Base-by-base conservation (phyloP, 2,797 vertebrate genomes). In the Manis javanica region DNA sequence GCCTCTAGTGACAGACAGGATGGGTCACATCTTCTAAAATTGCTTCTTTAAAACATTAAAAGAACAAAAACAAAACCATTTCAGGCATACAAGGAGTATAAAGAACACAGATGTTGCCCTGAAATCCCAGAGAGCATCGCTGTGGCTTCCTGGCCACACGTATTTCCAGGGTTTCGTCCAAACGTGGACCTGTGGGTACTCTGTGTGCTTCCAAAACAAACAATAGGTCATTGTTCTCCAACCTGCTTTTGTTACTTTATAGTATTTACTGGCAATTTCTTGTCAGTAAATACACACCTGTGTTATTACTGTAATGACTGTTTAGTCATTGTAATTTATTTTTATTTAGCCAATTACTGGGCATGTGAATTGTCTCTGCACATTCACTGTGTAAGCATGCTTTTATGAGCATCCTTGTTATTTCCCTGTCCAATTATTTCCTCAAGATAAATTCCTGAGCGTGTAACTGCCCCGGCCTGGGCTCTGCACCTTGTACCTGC, bases 101-200 rank as follows among this genome's bases (percentile, higher is more conserved):
- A 69, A 18, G 61, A 72, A 11, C 46, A 46, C 11, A 46, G 12
- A 2, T 2, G 24, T 6, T 3, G 8, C 34, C 46, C 66, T 14
- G 24, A 57, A 23, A 6, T 24, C 66, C 34, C 29, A 31, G 79
- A 49, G 74, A 2, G 7, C 3, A 1, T 14, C 0, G 0, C 6
- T 13, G 10, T 37, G 2, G 26, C 16, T 7, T 21, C 18, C 0
- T 5, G 0, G 59, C 19, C 83, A 1, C 1, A 15, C 3, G 2
- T 24, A 1, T 78, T 12, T 46, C 57, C 57, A 1, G 10, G n/a
- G 61, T 72, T 61, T 72, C 31, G 23, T 74, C 64, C 85, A 49
- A 5, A 29, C 7, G 31, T 21, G 15, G 18, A 0, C 37, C 5
- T 23, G 19, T 14, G 19, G 7, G 31, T 15, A 19, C 16, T 34